Conservation (phyloP, 30 jellyfish, hydroid and myxozoan species). For the Turritopsis rubra region DNA sequence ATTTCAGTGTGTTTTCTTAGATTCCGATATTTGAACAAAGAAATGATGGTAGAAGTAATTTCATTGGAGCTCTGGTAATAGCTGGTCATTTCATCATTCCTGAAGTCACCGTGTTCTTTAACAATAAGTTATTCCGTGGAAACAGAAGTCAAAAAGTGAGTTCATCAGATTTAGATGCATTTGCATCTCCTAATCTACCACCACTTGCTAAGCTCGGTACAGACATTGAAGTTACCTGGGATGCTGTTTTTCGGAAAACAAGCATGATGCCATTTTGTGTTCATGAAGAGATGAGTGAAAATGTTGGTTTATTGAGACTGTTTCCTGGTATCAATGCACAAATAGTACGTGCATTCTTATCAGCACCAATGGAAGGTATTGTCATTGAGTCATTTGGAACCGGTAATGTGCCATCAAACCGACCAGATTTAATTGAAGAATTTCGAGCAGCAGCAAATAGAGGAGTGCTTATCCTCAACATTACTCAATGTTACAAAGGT, state of each 20-base stretch:
- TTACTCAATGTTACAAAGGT: conserved; percentile 85
- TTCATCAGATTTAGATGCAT: conserved; percentile 85
- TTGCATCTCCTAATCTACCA: conserved; percentile 85
- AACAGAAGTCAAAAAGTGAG: conserved; percentile 72
- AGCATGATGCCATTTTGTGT: conserved; percentile 43
- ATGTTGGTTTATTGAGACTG: conserved; percentile 85
- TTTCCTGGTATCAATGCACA: conserved; percentile 90
- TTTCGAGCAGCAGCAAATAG: conserved; percentile 69
- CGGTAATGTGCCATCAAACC: conserved; percentile 90
- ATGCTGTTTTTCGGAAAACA: conserved; percentile 67
- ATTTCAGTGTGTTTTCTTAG: conserved; percentile 28
- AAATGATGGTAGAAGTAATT: conserved; percentile 83
- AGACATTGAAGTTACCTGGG: conserved; percentile 87
- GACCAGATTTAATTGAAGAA: conserved; percentile 85
- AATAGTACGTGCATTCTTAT: conserved; percentile 67
- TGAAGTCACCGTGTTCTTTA: conserved; percentile 79
- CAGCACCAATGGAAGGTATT: conserved; percentile 90
- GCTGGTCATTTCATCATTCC: conserved; percentile 98
- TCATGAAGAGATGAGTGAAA: conserved; percentile 62
- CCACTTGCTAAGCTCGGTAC: conserved; percentile 87
- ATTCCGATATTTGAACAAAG: conserved; percentile 92
- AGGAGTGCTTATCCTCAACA: conserved; percentile 63
- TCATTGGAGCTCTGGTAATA: conserved; percentile 81
- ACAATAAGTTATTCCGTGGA: conserved; percentile 81
- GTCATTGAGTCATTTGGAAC: conserved; percentile 94